These are phyloP conservation scores for Harpalus rubripes DNA, from an alignment of 2,888 invertebrate species.

Conservation along the genomic window DNA sequence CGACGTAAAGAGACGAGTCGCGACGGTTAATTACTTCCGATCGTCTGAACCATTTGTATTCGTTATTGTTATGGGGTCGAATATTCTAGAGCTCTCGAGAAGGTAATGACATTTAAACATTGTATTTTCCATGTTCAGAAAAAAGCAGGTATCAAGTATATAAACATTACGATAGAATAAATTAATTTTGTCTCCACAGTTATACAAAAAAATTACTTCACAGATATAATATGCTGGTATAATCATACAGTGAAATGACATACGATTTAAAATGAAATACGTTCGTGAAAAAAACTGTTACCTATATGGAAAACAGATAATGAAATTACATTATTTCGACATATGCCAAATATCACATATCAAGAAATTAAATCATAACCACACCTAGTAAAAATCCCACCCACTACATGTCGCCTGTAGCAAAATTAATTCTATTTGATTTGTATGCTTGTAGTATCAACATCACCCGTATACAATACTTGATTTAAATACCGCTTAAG, in stretches of 20 bases:
- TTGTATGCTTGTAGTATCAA: constrained; percentile 49
- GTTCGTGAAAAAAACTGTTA: background rate
- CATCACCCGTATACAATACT: constrained; percentile 26
- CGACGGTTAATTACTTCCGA: too few relatives aligned
- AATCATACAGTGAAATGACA: background rate
- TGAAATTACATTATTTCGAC: constrained; percentile 36
- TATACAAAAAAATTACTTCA: too few relatives aligned
- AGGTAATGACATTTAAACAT: too few relatives aligned
- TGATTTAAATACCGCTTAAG: constrained; percentile 60
- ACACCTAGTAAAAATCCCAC: constrained; percentile 42
- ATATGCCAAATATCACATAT: constrained; percentile 18
- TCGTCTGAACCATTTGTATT: too few relatives aligned
- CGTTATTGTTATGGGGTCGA: too few relatives aligned
- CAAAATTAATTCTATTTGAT: constrained; percentile 57
- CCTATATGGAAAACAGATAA: constrained; percentile 5
- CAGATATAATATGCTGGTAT: too few relatives aligned
- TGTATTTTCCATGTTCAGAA: too few relatives aligned
- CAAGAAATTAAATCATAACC: constrained; percentile 24
- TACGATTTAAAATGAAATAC: background rate
- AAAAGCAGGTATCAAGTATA: too few relatives aligned
- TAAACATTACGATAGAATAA: too few relatives aligned
- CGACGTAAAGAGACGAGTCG: too few relatives aligned
- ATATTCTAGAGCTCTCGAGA: too few relatives aligned
- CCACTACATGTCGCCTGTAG: constrained; percentile 15
- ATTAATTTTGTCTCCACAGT: too few relatives aligned